Base-by-base conservation (phyloP, 2,888 invertebrate genomes). In the Temnothorax ravouxi region DNA sequence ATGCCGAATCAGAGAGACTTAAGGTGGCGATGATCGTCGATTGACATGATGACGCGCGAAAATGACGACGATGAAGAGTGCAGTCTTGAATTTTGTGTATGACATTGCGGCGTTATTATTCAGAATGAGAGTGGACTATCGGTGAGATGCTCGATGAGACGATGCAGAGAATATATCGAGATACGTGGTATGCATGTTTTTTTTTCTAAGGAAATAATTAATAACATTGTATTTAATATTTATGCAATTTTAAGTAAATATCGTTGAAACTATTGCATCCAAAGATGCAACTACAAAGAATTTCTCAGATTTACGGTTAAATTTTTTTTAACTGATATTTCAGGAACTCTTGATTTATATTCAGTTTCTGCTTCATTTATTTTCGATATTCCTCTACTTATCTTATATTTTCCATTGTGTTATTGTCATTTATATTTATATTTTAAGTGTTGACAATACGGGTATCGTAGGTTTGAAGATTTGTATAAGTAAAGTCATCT, bases 21-120 rank as follows among this genome's bases (percentile, higher is more conserved):
- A 34, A 47, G 71, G 21, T 34, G 29, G 59, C 72, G 47, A 59
- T 72, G 56, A 34, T 3, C 18, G 21, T 21, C 79, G 79, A 80
- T 80, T 72, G 79, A 47, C 47, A 59, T 47, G 62, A 81, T 81
- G 81, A 81, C 52, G 41, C 62, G 81, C 62, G 76, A 29, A 81
- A 81, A 81, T 11, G 50, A 29, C 52, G n/a, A 21, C 25, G 47
- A 62, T 21, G 76, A 62, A 25, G 59, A 34, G 34, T 21, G 29
- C 34, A 50, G 59, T 59, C 72, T 80, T 8, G 72, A 47, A 80
- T 59, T 59, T 72, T 34, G 29, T 50, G n/a, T 47, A 47, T n/a
- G 29, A 21, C 75, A 21, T 25, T n/a, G 50, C 21, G 38, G 13
- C 41, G 71, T 79, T 47, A 72, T 80, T 72, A 80, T 72, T 21